These are phyloP conservation scores for Polietes domitor DNA, from an alignment of 2,888 invertebrate species.

Conservation along the genomic window DNA sequence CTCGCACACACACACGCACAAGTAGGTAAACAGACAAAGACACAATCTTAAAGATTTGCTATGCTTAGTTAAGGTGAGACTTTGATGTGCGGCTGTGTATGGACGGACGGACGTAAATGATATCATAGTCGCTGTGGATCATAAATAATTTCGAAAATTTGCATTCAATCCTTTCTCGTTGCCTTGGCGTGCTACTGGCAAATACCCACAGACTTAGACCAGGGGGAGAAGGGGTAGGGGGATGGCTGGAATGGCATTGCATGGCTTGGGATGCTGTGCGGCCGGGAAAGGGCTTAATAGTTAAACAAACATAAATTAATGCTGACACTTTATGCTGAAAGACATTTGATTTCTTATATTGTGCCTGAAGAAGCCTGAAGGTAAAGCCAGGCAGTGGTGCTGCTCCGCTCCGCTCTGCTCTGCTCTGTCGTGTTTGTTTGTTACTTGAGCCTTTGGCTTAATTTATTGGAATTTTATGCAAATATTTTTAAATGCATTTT, in stretches of 20 bases:
- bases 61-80: conserved; percentile 61
- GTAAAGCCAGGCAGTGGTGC: not conserved
- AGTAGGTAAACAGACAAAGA: too few species aligned
- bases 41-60: conserved; percentile 50
- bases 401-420: conserved; percentile 76
- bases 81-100: conserved; percentile 11
- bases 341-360: conserved; percentile 56
- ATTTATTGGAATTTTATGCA: conserved; percentile 74
- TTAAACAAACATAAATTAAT: conserved; percentile 81
- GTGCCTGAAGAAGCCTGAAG: conserved; percentile 7
- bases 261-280: not conserved
- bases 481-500: conserved; percentile 67
- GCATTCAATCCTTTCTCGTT: conserved; percentile 65
- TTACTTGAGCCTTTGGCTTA: conserved; percentile 66
- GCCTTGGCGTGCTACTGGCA: conserved; percentile 21
- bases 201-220: not conserved
- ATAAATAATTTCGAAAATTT: conserved; percentile 66
- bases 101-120: conserved; percentile 12
- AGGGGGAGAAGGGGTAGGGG: not conserved
- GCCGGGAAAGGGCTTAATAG: conserved; percentile 74
- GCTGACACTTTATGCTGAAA: conserved; percentile 78
- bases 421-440: conserved; percentile 50
- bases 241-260: not conserved
- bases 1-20: not conserved
- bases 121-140: conserved; percentile 54